A percentile compares a stretch with the other conserved stretches of the same genome.
phyloP scores from a whole-genome alignment of 2,113 vertebrate genomes.

The Dipodomys merriami region DNA sequence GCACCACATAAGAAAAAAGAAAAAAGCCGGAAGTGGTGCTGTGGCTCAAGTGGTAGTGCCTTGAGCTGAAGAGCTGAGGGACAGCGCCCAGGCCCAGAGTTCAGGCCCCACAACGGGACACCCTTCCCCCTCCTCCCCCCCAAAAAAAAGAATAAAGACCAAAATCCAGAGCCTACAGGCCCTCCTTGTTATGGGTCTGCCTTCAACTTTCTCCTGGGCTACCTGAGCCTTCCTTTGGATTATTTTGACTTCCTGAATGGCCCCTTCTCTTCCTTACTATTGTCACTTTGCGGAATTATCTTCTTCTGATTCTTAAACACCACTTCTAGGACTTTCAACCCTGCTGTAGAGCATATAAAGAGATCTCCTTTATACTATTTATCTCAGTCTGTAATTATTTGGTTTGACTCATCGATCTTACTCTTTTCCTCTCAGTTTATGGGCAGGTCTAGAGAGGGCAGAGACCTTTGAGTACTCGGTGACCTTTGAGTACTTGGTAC shows the following conservation, averaged over 20 bases:
- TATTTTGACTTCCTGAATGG: constrained; percentile 35
- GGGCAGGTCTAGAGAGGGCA: neutral
- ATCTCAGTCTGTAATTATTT: neutral
- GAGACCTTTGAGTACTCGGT: constrained; percentile 16
- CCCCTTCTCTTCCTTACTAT: neutral
- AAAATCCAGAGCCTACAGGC: neutral
- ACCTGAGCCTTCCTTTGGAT: neutral
- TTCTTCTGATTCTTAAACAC: neutral
- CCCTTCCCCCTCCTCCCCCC: too few species aligned
- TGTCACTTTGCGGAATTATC: neutral
- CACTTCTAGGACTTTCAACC: constrained; percentile 16
- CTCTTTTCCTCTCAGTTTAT: neutral
- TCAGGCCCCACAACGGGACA: too few species aligned
- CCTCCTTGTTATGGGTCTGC: neutral
- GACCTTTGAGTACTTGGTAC: too few species aligned
- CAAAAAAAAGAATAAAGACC: neutral
- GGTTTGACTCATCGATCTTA: neutral
- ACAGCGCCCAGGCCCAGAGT: too few species aligned
- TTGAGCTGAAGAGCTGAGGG: too few species aligned
- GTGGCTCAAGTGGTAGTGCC: too few species aligned
- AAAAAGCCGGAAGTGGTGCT: too few species aligned
- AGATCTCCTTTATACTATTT: neutral
- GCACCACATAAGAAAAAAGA: too few species aligned
- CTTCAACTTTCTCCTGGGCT: constrained; percentile 10
- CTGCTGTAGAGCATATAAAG: neutral